A percentile compares a stretch with the other conserved stretches of the same genome.
Conservation (phyloP, 1,140 invertebrate species). For the Drosophila equinoxialis region DNA sequence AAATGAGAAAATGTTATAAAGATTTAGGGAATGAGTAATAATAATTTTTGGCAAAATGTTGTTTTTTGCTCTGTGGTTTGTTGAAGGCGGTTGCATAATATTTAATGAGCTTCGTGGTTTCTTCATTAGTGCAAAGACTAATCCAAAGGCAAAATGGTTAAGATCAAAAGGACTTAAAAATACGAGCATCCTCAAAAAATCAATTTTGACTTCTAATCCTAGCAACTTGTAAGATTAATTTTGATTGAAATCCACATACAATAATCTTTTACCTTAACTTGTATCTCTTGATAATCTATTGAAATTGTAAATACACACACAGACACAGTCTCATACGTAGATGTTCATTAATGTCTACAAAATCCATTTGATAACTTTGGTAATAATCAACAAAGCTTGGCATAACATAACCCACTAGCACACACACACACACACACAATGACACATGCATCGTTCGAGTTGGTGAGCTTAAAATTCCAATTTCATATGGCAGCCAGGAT, state of each 20-base stretch:
- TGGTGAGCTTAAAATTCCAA: constrained; percentile 54
- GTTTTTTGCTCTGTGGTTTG: neutral
- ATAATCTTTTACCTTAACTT: constrained; percentile 5
- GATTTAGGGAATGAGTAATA: constrained; percentile 3
- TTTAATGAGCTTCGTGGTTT: constrained; percentile 6
- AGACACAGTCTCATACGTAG: neutral
- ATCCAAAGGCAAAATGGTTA: neutral
- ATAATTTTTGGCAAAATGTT: constrained; percentile 7
- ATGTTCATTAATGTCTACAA: constrained; percentile 47
- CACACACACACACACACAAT: constrained; percentile 19
- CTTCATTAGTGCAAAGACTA: neutral
- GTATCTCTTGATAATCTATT: constrained; percentile 13
- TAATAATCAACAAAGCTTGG: constrained; percentile 67
- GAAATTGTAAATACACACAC: constrained; percentile 40
- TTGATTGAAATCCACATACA: constrained; percentile 14
- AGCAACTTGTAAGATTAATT: neutral
- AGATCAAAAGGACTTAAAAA: neutral
- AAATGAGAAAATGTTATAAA: constrained; percentile 6
- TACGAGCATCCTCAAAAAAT: neutral
- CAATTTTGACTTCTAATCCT: neutral
- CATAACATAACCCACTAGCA: constrained; percentile 34
- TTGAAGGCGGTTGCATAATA: neutral
- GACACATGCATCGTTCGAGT: constrained; percentile 5
- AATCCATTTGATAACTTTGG: constrained; percentile 38
- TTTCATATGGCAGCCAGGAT: constrained; percentile 47